Base-by-base conservation (phyloP, 1,140 invertebrate species). In the Neoseiulus cucumeris region DNA sequence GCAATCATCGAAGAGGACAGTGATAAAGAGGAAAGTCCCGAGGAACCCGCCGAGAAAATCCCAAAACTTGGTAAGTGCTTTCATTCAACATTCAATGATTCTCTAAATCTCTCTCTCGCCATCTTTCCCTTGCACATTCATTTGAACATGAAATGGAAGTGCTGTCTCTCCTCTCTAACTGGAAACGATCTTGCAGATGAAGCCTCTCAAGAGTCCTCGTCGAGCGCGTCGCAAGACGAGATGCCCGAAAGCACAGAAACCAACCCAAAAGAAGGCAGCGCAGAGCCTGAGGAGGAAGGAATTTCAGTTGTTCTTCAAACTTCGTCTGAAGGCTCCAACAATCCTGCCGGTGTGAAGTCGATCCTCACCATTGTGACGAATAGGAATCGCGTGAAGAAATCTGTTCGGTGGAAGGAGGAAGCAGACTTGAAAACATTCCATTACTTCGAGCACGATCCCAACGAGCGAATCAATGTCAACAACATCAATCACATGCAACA, bases 401-500 rank as follows among this genome's bases (percentile, higher is more conserved):
- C 79, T 69, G 83, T 96, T 1, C 72, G 75, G 66, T 96, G 90
- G 89, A 85, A 85, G 71, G 80, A 81, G 9, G 87, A 87, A 68
- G 77, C 81, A 7, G 83, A 91, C 64, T 76, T 95, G 18, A 84
- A 86, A 71, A 83, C 87, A 68, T 79, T 90, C 44, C 82, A 84
- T 70, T 91, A 85, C 72, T 96, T 96, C 75, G 89, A 93, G 74
- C 74, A 93, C 44, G 91, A 95, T 76, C 90, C 93, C 77, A 92
- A 85, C 2, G 91, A 95, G 77, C 82, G 91, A 72, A 59, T 59
- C 14, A 59, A 59, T 25, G 51, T 59, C 51, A 59, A 59, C 22
- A 59, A 64, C 22, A 25, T 39, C 5, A 47, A 25, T 66, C 51
- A 59, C 22, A 64, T 47, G 44, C 39, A 55, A 30, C 20, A 25